A percentile compares a stretch with the other conserved stretches of the same genome.
Evolutionary conservation across 2,797 vertebrate species (phyloP).

Genomic region (Melanitta fusca): DNA sequence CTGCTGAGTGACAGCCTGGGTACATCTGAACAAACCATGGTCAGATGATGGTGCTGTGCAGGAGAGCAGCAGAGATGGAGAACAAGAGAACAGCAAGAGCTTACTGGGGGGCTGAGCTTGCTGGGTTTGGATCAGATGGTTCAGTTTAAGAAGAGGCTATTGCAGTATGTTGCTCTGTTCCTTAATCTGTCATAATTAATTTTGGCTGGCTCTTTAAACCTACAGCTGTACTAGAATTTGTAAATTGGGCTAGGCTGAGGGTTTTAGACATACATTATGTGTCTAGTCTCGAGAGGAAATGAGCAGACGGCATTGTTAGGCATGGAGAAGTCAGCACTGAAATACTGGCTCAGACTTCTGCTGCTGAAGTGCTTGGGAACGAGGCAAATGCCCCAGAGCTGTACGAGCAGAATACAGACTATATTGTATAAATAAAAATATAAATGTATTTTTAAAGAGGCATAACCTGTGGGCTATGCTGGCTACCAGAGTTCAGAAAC

Average conservation of each 20-base stretch:
- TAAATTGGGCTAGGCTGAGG: not conserved
- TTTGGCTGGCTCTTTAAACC: slow-evolving; percentile 37
- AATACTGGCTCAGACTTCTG: not conserved
- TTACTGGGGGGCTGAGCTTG: not conserved
- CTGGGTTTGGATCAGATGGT: slow-evolving; percentile 16
- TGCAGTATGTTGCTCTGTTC: not conserved
- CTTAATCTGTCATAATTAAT: slow-evolving; percentile 40
- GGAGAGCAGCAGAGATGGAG: not conserved
- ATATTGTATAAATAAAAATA: too few species aligned
- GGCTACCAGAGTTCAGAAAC: not conserved
- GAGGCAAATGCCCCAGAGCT: not conserved
- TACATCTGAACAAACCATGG: not conserved
- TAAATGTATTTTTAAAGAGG: not conserved
- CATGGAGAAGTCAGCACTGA: not conserved
- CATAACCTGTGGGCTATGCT: not conserved
- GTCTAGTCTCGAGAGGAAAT: not conserved
- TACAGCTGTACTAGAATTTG: slow-evolving; percentile 22
- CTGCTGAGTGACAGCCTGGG: not conserved
- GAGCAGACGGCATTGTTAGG: not conserved
- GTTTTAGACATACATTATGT: not conserved
- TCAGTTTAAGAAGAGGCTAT: not conserved
- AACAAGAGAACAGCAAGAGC: not conserved
- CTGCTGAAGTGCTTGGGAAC: not conserved
- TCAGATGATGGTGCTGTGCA: not conserved
- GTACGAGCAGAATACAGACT: not conserved